Conservation (phyloP, 2,113 vertebrate genomes). For the Channa argus region DNA sequence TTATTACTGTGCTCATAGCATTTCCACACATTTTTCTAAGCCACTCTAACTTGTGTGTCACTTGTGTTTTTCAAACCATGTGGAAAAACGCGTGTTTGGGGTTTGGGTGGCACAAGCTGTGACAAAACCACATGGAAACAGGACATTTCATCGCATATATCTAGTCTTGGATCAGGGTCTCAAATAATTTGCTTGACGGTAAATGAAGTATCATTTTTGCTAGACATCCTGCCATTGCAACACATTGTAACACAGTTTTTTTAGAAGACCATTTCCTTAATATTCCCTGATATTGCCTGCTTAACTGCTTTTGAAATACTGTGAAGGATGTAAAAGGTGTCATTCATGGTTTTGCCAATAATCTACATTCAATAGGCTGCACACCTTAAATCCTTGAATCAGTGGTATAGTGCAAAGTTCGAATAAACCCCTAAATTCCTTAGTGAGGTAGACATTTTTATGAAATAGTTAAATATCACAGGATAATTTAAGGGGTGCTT, state of each 20-base stretch:
- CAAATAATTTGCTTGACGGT: conserved; percentile 61
- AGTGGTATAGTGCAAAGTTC: background rate
- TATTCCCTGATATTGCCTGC: conserved; percentile 54
- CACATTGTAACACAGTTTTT: conserved; percentile 31
- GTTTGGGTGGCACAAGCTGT: conserved; percentile 74
- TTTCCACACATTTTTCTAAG: conserved; percentile 56
- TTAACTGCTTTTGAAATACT: conserved; percentile 42
- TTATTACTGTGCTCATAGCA: conserved; percentile 60
- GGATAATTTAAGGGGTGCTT: no score
- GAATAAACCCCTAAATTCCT: background rate
- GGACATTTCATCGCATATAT: conserved; percentile 70
- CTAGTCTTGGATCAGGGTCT: conserved; percentile 60
- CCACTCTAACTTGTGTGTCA: conserved; percentile 60
- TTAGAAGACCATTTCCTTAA: conserved; percentile 52
- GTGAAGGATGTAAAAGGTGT: conserved; percentile 28
- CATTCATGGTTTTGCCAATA: conserved; percentile 36
- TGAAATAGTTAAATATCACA: background rate
- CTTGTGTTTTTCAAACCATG: conserved; percentile 67
- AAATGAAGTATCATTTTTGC: conserved; percentile 49
- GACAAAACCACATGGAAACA: conserved; percentile 75
- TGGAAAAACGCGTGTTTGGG: conserved; percentile 73
- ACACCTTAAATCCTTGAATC: background rate
- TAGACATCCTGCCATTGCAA: conserved; percentile 38
- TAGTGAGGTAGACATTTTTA: no score
- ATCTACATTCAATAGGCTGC: conserved; percentile 22